Base-by-base conservation (phyloP, 2,888 invertebrate genomes). In the Lagria hirta region DNA sequence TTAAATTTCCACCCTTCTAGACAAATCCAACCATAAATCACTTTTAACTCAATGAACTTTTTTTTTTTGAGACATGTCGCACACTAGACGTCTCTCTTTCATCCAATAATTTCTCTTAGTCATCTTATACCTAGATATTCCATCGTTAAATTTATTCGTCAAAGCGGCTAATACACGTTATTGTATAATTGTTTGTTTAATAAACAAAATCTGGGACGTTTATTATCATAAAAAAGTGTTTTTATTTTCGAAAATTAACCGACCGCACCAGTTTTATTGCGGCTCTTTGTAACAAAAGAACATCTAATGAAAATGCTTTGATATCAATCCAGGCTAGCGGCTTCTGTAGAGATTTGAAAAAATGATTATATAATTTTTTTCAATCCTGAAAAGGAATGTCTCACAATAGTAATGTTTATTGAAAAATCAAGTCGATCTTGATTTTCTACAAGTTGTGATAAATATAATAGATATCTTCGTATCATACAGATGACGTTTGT, bases 91-190 rank as follows among this genome's bases (percentile, higher is more conserved):
- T 8, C 22, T n/a, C 30, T 12, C 30, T 30, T 30, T 30, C 21
- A 21, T 30, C 10, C 13, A 21, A n/a, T n/a, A 20, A 30, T 30
- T 20, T 13, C 12, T 12, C 11, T 21, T 23, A 34, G 34, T 34
- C 34, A 34, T 34, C 34, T 22, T 23, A 22, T 34, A 34, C 34
- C 34, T 34, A 34, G 34, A 34, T 30, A 18, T 30, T 16, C 11
- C 20, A n/a, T n/a, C n/a, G n/a, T n/a, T n/a, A n/a, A n/a, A n/a
- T n/a, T 22, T 11, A 8, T 11, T 22, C 3, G 3, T 8, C 22
- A 27, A 5, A 17, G 16, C 16, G 17, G 16, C 18, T 29, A 29
- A 10, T 16, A 17, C 2, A 13, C 7, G 11, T 17, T 11, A 23
- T 23, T 34, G 21, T 34, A 20, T 34, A 23, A 23, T 34, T 22